These are phyloP conservation scores for Cyrtorhinus lividipennis DNA, from an alignment of 1,140 invertebrate species.

Conservation along the genomic window DNA sequence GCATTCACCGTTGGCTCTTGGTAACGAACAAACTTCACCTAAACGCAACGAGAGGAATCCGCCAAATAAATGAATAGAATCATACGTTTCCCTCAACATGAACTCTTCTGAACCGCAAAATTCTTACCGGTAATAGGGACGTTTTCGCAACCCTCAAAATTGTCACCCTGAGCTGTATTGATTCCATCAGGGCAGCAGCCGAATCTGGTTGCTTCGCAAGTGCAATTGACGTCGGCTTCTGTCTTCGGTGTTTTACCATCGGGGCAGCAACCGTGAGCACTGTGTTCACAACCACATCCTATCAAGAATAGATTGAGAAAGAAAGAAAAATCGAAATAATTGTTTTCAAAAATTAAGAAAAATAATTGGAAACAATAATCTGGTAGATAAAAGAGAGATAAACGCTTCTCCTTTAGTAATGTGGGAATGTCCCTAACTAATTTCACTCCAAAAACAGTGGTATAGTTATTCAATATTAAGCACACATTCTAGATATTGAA, in stretches of 20 bases:
- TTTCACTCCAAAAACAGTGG: too few species aligned
- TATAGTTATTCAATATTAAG: too few species aligned
- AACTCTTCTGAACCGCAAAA: neutral
- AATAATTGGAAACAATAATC: too few species aligned
- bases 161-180: constrained; percentile 59
- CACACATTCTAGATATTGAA: too few species aligned
- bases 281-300: constrained; percentile 70
- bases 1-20: constrained; percentile 62
- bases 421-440: too few species aligned
- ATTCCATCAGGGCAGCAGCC: constrained; percentile 78
- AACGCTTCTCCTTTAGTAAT: too few species aligned
- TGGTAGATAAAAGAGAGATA: too few species aligned
- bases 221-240: constrained; percentile 54
- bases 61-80: too few species aligned
- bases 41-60: too few species aligned
- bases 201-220: constrained; percentile 58
- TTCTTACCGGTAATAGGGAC: neutral
- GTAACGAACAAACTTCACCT: constrained; percentile 50
- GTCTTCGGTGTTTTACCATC: constrained; percentile 60
- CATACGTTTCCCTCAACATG: neutral
- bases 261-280: constrained; percentile 71
- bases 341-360: constrained; percentile 4
- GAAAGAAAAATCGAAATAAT: constrained; percentile 14
- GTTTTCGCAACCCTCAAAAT: constrained; percentile 63
- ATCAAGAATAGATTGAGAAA: constrained; percentile 13